A percentile compares a stretch with the other conserved stretches of the same genome.
Evolutionary conservation across 1,140 invertebrate genomes (phyloP).

Genomic region (Dufourea novaeangliae): DNA sequence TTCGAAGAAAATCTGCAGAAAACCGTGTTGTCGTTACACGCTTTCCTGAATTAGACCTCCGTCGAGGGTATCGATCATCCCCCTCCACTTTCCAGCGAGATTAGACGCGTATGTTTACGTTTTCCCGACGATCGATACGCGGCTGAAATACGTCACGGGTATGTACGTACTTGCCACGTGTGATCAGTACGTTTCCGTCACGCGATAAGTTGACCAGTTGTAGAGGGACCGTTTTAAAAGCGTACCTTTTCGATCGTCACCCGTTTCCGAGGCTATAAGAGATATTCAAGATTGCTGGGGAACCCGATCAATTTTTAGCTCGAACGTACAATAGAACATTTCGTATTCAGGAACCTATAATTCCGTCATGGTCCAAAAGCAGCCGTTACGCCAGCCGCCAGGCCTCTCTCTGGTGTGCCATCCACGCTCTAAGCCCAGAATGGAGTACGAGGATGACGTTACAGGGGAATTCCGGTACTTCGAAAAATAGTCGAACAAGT

Average conservation of each 20-base stretch:
- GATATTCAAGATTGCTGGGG: too few species aligned
- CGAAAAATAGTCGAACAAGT: conserved; percentile 38
- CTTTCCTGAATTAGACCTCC: conserved; percentile 1
- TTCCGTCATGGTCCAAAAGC: conserved; percentile 43
- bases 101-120: conserved; percentile 4
- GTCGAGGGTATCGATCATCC: background rate
- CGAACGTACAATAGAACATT: background rate
- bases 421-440: conserved; percentile 25
- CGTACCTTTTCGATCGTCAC: too few species aligned
- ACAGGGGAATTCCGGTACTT: conserved; percentile 63
- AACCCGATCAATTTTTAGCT: too few species aligned
- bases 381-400: conserved; percentile 24
- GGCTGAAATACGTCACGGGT: conserved; percentile 20
- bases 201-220: background rate
- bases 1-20: background rate
- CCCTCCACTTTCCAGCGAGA: background rate
- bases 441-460: conserved; percentile 57
- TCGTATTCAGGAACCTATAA: background rate
- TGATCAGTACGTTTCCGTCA: background rate
- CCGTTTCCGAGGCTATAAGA: too few species aligned
- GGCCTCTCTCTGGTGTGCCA: background rate
- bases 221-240: background rate
- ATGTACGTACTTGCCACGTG: background rate
- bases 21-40: background rate
- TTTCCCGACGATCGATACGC: background rate